A percentile compares a stretch with the other conserved stretches of the same genome.
Evolutionary conservation across 2,113 vertebrate genomes (phyloP).

Genomic region (Cephalopholis sonnerati): DNA sequence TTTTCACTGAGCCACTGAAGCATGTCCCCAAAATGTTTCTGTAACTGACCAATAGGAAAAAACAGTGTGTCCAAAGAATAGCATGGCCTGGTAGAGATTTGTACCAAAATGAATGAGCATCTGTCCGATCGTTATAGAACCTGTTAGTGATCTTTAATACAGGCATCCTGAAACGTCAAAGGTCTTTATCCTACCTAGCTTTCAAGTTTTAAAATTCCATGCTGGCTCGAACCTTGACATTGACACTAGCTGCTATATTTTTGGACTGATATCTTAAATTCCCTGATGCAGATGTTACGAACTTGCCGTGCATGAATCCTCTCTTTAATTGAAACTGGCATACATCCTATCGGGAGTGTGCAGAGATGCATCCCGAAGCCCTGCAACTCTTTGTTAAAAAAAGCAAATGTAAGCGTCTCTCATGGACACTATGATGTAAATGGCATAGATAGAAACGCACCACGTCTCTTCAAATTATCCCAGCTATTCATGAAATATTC

Average conservation of each 20-base stretch:
- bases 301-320: not conserved
- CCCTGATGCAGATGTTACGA: not conserved
- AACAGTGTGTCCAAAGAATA: too few species aligned
- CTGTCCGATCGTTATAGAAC: too few species aligned
- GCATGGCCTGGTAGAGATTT: too few species aligned
- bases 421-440: constrained; percentile 4
- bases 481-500: constrained; percentile 65
- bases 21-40: too few species aligned
- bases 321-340: constrained; percentile 22
- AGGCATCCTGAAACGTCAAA: too few species aligned
- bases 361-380: not conserved
- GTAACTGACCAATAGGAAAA: too few species aligned
- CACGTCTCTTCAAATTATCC: constrained; percentile 43
- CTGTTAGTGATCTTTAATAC: too few species aligned
- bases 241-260: not conserved
- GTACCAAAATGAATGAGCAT: too few species aligned
- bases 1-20: too few species aligned
- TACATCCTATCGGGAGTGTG: not conserved
- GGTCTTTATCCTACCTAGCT: too few species aligned
- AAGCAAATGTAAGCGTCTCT: constrained; percentile 8
- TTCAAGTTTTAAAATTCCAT: too few species aligned
- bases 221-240: too few species aligned
- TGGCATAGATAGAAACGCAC: constrained; percentile 32
- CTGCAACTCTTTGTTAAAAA: not conserved
- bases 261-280: constrained; percentile 7